Conservation (phyloP, 2,113 vertebrate genomes). For the Rousettus leschenaultii region DNA sequence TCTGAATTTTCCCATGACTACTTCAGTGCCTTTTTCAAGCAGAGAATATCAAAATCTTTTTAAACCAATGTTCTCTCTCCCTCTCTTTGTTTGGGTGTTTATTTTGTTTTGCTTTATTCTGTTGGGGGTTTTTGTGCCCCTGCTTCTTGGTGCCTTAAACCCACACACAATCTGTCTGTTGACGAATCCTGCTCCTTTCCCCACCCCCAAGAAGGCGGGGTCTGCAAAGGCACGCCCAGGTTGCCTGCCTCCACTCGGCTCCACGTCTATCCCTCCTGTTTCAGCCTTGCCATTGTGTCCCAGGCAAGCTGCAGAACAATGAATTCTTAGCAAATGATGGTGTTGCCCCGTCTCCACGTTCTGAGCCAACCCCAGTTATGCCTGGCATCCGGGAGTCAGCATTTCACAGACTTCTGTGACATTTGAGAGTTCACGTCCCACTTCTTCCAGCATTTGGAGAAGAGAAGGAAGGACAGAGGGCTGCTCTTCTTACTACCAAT, state of each 20-base stretch:
- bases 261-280: neutral
- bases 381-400: conserved; percentile 67
- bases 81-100: conserved; percentile 19
- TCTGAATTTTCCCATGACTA: conserved; percentile 17
- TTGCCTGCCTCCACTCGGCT: neutral
- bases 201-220: neutral
- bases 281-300: conserved; percentile 53
- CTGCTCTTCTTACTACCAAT: conserved; percentile 53
- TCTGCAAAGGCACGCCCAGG: conserved; percentile 35
- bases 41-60: conserved; percentile 36
- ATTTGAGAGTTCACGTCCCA: conserved; percentile 66
- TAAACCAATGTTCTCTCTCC: neutral
- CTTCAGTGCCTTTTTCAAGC: neutral
- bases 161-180: neutral
- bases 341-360: neutral
- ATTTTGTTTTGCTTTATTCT: conserved; percentile 13
- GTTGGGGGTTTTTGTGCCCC: neutral
- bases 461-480: conserved; percentile 46
- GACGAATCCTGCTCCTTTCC: neutral
- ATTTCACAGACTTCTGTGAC: conserved; percentile 67
- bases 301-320: conserved; percentile 45
- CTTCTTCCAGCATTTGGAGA: conserved; percentile 56
- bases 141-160: conserved; percentile 9
- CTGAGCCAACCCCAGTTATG: conserved; percentile 64
- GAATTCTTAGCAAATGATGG: conserved; percentile 63